These are phyloP conservation scores for Chymomyza caudatula DNA, from an alignment of 2,888 invertebrate genomes.

Conservation along the genomic window DNA sequence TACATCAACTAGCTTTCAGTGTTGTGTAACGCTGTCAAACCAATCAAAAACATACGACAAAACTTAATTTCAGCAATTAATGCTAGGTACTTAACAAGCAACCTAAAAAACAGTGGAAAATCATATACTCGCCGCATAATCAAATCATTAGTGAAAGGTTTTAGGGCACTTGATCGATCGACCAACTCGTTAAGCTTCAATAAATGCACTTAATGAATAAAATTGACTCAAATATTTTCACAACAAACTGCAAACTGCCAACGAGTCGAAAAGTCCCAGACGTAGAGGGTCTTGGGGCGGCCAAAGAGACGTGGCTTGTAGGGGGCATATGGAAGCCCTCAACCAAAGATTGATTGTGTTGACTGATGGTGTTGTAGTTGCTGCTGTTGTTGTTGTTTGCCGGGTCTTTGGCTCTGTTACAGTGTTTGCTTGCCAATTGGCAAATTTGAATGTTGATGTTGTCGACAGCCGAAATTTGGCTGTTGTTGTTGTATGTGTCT, in stretches of 20 bases:
- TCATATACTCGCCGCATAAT: slow-evolving; percentile 54
- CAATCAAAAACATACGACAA: background rate
- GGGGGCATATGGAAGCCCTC: background rate
- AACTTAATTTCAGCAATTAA: background rate
- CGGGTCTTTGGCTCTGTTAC: slow-evolving; percentile 8
- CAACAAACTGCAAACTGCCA: slow-evolving; percentile 41
- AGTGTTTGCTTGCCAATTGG: slow-evolving; percentile 47
- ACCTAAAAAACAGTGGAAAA: background rate
- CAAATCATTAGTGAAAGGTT: slow-evolving; percentile 73
- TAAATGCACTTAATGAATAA: slow-evolving; percentile 65
- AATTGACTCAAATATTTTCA: slow-evolving; percentile 70
- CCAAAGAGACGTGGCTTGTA: background rate
- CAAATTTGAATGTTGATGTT: slow-evolving; percentile 68
- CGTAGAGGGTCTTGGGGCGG: background rate
- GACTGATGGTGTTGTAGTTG: slow-evolving; percentile 65
- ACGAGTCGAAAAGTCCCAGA: background rate
- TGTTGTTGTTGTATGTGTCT: too few species aligned
- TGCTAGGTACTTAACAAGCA: background rate
- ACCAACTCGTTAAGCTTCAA: slow-evolving; percentile 61
- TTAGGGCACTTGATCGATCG: slow-evolving; percentile 73
- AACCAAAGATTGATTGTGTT: slow-evolving; percentile 65
- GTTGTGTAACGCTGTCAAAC: too few species aligned
- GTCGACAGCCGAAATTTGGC: slow-evolving; percentile 53
- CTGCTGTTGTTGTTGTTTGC: slow-evolving; percentile 30
- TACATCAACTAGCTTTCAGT: too few species aligned